Evolutionary conservation across 2,797 vertebrate genomes (phyloP).

Genomic region (Xiphophorus birchmanni): DNA sequence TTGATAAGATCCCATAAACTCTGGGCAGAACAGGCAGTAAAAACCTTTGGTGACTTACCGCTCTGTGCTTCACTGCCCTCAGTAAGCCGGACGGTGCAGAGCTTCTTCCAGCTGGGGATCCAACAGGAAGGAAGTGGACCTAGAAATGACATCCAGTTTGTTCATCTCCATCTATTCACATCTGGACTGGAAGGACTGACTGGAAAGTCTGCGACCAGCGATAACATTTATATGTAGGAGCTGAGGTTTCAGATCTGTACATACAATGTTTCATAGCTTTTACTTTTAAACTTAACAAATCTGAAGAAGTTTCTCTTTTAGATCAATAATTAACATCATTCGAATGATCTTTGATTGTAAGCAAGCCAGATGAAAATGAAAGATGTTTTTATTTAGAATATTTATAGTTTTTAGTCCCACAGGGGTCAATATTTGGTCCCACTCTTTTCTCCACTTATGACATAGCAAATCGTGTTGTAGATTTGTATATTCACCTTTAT

Average conservation of each 20-base stretch:
- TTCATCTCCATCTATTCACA: conserved; percentile 13
- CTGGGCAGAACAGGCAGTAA: conserved; percentile 50
- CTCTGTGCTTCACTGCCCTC: conserved; percentile 35
- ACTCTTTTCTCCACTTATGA: neutral
- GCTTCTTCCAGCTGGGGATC: conserved; percentile 31
- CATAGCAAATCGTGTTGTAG: neutral
- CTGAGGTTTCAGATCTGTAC: neutral
- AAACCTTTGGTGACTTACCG: conserved; percentile 51
- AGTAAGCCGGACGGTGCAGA: conserved; percentile 27
- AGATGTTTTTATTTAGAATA: neutral
- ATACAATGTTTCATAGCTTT: conserved; percentile 4
- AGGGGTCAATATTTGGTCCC: neutral
- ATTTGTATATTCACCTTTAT: neutral
- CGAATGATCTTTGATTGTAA: neutral
- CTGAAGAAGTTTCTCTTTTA: neutral
- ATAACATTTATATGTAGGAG: neutral
- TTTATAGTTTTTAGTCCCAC: neutral
- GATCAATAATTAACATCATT: neutral
- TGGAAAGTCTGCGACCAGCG: neutral
- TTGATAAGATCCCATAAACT: conserved; percentile 65
- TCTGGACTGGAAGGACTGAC: neutral
- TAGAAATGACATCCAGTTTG: conserved; percentile 23
- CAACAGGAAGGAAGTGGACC: conserved; percentile 19
- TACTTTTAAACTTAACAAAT: conserved; percentile 8
- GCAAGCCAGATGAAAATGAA: neutral